Percentiles rank a stretch among this genome's conserved stretches.
These are phyloP conservation scores for Poecile atricapillus DNA, from an alignment of 2,113 vertebrate species.

Conservation along the genomic window DNA sequence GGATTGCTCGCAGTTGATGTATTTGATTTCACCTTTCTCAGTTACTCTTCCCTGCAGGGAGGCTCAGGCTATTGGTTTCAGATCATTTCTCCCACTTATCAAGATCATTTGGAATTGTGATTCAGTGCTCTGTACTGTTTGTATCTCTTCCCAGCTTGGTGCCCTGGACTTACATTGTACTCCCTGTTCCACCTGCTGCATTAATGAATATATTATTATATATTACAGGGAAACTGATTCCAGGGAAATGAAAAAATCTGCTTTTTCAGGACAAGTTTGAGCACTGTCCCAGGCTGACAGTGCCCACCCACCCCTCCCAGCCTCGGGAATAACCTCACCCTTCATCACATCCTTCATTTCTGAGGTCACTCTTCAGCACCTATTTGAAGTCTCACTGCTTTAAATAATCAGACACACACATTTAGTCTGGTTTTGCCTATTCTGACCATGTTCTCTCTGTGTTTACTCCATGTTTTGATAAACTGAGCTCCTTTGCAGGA, in stretches of 20 bases:
- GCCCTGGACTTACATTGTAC: neutral
- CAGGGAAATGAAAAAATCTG: neutral
- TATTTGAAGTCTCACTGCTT: neutral
- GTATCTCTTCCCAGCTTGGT: neutral
- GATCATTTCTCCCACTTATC: constrained; percentile 3
- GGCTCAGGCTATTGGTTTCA: neutral
- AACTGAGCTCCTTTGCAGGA: neutral
- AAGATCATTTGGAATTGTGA: neutral
- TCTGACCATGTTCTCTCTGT: neutral
- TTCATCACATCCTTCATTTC: rapidly evolving
- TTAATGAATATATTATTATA: constrained; percentile 27
- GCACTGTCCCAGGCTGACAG: neutral
- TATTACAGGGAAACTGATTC: neutral
- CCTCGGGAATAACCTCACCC: neutral
- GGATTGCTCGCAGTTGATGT: neutral
- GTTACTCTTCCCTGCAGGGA: neutral
- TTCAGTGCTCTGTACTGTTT: neutral
- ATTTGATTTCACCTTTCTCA: neutral
- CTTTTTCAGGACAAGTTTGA: neutral
- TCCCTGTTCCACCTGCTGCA: neutral
- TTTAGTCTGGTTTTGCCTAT: neutral
- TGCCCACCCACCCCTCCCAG: neutral
- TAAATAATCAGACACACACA: neutral
- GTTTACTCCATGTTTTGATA: neutral
- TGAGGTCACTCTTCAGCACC: neutral